Evolutionary conservation across 2,113 vertebrate genomes (phyloP).

Genomic region (Gulo gulo): DNA sequence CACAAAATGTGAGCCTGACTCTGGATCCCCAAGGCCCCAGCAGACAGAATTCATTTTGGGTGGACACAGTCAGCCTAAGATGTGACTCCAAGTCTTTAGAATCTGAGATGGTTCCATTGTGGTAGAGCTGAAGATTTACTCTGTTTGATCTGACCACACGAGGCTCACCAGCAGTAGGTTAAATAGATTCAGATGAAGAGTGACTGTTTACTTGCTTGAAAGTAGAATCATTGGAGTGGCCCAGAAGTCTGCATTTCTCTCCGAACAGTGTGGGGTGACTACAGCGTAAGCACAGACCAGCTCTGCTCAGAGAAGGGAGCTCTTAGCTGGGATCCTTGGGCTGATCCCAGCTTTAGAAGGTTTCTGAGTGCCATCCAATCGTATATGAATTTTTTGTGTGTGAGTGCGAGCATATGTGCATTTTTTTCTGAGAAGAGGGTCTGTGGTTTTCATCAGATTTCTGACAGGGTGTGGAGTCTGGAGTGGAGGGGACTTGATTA

Average conservation of each 20-base stretch:
- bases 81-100: background rate
- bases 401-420: background rate
- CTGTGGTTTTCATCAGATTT: slow-evolving; percentile 33
- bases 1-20: background rate
- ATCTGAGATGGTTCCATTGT: background rate
- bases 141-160: background rate
- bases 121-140: background rate
- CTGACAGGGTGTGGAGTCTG: background rate
- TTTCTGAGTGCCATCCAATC: background rate
- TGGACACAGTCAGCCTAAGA: background rate
- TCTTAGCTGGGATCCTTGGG: background rate
- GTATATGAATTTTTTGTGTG: background rate
- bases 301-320: background rate
- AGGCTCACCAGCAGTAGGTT: background rate
- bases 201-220: background rate
- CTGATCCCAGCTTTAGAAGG: background rate
- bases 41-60: background rate
- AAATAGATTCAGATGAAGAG: background rate
- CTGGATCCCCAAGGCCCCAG: background rate
- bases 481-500: background rate
- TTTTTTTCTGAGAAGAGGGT: background rate
- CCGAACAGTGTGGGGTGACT: background rate
- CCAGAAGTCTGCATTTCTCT: background rate
- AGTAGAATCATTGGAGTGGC: background rate
- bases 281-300: background rate